phyloP scores from a whole-genome alignment of 2,888 invertebrate species.

The Meiosimyza decipiens region DNA sequence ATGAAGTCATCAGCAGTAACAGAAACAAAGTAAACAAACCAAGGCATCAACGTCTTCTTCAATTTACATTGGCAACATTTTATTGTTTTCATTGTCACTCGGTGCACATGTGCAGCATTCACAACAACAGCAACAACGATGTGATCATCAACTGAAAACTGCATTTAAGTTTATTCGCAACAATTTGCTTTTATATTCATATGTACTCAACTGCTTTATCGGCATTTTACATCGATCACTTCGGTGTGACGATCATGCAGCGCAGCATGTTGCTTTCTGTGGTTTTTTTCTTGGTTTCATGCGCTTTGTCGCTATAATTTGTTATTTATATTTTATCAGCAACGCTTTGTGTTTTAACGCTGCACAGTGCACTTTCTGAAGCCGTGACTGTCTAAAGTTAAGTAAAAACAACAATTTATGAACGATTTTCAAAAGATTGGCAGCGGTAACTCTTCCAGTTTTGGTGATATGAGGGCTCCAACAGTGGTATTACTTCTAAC shows the following conservation, averaged over 20 bases:
- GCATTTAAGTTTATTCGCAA: neutral
- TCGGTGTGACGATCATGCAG: neutral
- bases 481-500: too few species aligned
- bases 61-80: neutral
- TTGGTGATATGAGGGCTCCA: too few species aligned
- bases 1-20: slow-evolving; percentile 5
- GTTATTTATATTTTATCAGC: too few species aligned
- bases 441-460: too few species aligned
- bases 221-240: slow-evolving; percentile 12
- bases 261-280: neutral
- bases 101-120: neutral
- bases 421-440: too few species aligned
- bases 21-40: neutral
- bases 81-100: slow-evolving; percentile 2
- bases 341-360: too few species aligned
- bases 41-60: neutral
- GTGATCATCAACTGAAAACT: slow-evolving; percentile 11
- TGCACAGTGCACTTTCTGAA: too few species aligned
- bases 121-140: neutral
- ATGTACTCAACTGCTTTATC: slow-evolving; percentile 7
- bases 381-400: too few species aligned
- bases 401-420: too few species aligned
- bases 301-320: too few species aligned
- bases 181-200: neutral
- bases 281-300: neutral